Percentiles rank a stretch among this genome's conserved stretches.
Evolutionary conservation across 2,797 vertebrate genomes (phyloP).

Genomic region (Manis pentadactyla): DNA sequence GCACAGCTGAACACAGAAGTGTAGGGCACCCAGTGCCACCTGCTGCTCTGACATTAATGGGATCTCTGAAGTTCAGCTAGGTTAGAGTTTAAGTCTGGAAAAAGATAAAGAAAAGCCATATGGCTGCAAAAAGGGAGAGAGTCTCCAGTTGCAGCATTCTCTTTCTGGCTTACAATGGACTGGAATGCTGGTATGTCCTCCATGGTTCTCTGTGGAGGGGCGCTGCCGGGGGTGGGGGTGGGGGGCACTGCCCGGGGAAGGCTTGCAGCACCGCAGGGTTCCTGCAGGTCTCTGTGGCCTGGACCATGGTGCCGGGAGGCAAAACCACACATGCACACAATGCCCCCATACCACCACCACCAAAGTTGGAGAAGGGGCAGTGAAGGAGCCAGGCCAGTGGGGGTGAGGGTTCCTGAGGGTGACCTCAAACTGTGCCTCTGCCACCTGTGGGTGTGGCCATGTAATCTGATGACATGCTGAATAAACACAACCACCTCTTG

Average conservation of each 20-base stretch:
- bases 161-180: no score
- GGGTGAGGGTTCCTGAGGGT: neutral
- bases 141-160: no score
- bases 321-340: neutral
- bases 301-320: neutral
- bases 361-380: neutral
- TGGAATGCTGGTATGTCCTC: no score
- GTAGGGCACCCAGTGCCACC: neutral
- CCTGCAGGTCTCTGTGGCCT: neutral
- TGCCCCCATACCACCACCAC: no score
- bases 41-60: neutral
- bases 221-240: no score
- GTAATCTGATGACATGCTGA: neutral
- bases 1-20: no score
- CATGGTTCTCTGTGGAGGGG: neutral
- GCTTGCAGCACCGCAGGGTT: neutral
- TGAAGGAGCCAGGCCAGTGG: neutral
- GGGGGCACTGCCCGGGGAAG: neutral
- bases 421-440: neutral
- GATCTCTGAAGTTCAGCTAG: neutral
- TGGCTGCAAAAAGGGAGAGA: neutral
- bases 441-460: neutral
- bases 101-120: neutral
- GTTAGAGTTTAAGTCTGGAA: neutral
- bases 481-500: neutral